Base-by-base conservation (phyloP, 1,140 invertebrate genomes). In the Diuraphis noxia region DNA sequence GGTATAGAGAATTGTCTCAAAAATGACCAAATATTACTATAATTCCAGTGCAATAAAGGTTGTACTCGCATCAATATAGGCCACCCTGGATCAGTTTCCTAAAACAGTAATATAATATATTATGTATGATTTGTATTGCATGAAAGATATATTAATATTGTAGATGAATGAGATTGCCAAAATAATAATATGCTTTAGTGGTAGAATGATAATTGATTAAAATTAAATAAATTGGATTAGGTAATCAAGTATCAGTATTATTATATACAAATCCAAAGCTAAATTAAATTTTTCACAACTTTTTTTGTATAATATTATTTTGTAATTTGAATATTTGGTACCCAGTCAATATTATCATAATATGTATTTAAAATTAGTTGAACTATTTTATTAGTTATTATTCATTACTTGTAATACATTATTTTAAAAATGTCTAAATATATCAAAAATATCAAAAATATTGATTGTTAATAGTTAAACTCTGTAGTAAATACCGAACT, bases 21-120 rank as follows among this genome's bases (percentile, higher is more conserved):
- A 93, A 98, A 99, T 91, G 95, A 95, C 98, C 98, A 99, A 87
- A 99, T 95, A 93, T 98, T 96, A 79, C 95, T 95, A 93, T 99
- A 99, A 19, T 95, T 95, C 98, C 98, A 99, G 92, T 98, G 95
- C 13, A 99, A 94, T 41, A 99, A 94, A 0, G 98, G 98, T 94
- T 96, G 97, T 19, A 99, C 95, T 41, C 98, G 94, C 95, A 98
- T 96, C 91, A 98, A 94, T 93, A 96, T 94, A 9, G 98, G 98
- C 98, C 98, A 99, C 85, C 95, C 96, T 5, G 94, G 92, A 94
- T 99, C 98, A 25, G 98, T 98, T 94, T 96, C 95, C 96, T 96
- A 94, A 93, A 94, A 95, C 17, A 46, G 30, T 40, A 82, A 82
- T 82, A 40, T 40, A 82, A 82, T 82, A 25, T 23, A 81, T 77